Conservation (phyloP, 2,797 vertebrate species). For the Pogonophryne albipinna region DNA sequence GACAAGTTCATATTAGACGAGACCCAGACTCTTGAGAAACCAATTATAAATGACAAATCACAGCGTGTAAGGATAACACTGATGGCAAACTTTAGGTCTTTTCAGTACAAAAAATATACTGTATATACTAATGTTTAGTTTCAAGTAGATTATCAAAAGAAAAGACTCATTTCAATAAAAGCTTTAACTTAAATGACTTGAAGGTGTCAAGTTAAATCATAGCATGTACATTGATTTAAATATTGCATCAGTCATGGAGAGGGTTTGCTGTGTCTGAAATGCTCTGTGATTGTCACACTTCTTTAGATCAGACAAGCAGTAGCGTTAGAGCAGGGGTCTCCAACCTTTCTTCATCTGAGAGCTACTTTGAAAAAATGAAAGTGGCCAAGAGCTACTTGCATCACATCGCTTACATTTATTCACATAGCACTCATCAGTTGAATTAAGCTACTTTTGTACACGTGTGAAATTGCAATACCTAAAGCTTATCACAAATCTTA, state of each 20-base stretch:
- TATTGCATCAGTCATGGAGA: slow-evolving; percentile 3
- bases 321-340: too few relatives aligned
- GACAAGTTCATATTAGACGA: slow-evolving; percentile 1
- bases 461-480: too few relatives aligned
- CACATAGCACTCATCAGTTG: too few relatives aligned
- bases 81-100: slow-evolving; percentile 6
- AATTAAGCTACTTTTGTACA: too few relatives aligned
- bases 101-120: background rate
- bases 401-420: too few relatives aligned
- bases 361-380: too few relatives aligned
- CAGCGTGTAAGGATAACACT: slow-evolving; percentile 1
- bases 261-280: background rate
- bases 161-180: background rate
- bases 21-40: background rate
- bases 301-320: slow-evolving; percentile 8
- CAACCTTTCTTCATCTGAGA: too few relatives aligned
- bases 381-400: too few relatives aligned
- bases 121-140: background rate
- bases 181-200: background rate
- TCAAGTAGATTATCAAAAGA: background rate
- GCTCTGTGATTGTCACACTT: slow-evolving; percentile 19
- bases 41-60: background rate
- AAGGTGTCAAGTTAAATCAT: slow-evolving; percentile 6
- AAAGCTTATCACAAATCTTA: too few relatives aligned
- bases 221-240: slow-evolving; percentile 1